Percentiles rank a stretch among this genome's conserved stretches.
Evolutionary conservation across 2,797 vertebrate genomes (phyloP).

Genomic region (Parauchenoglanis punctatus): DNA sequence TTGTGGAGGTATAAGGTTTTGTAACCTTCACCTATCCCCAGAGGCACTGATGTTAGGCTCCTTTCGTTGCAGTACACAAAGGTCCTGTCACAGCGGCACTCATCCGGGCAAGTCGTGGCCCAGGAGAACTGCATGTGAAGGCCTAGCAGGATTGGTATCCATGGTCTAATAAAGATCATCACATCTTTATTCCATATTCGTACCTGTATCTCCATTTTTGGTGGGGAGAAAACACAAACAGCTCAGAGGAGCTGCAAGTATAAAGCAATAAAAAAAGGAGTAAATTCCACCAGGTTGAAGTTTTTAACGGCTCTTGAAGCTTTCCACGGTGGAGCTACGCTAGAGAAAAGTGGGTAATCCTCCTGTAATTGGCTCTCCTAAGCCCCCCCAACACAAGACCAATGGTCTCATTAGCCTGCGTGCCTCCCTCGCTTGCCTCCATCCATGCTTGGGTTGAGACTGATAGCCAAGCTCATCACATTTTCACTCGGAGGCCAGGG

Average conservation of each 20-base stretch:
- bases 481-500: constrained; percentile 54
- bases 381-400: constrained; percentile 66
- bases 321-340: constrained; percentile 47
- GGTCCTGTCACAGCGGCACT: constrained; percentile 92
- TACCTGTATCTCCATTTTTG: constrained; percentile 87
- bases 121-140: constrained; percentile 83
- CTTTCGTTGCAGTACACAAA: constrained; percentile 97
- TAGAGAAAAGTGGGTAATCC: constrained; percentile 70
- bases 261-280: constrained; percentile 54
- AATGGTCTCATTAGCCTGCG: constrained; percentile 71
- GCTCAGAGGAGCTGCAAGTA: constrained; percentile 48
- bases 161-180: constrained; percentile 81
- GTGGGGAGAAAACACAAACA: constrained; percentile 35
- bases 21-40: constrained; percentile 93
- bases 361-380: constrained; percentile 70
- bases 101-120: constrained; percentile 84
- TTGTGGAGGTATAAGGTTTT: constrained; percentile 97
- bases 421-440: constrained; percentile 72
- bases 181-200: constrained; percentile 81
- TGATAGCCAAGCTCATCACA: constrained; percentile 67
- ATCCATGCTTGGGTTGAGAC: constrained; percentile 71
- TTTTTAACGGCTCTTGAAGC: constrained; percentile 54
- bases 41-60: constrained; percentile 95
- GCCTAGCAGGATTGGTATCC: constrained; percentile 86
- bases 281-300: constrained; percentile 51